phyloP scores from a whole-genome alignment of 2,888 invertebrate species.

The Campopleginae sp. region DNA sequence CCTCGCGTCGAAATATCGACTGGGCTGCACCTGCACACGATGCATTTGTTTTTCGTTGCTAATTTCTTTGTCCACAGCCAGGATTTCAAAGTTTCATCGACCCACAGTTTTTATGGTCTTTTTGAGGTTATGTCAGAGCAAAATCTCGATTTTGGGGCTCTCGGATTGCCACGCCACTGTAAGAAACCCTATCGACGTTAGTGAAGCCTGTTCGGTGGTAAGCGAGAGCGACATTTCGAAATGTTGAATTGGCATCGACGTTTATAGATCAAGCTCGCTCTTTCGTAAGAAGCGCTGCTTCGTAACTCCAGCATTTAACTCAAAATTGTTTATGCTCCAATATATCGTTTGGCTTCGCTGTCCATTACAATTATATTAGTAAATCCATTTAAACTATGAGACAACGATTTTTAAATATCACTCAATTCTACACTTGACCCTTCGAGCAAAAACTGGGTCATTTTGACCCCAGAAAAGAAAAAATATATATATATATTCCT shows the following conservation, averaged over 20 bases:
- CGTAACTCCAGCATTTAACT: slow-evolving; percentile 27
- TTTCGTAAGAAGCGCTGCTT: slow-evolving; percentile 51
- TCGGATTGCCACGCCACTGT: slow-evolving; percentile 67
- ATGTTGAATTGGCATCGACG: slow-evolving; percentile 76
- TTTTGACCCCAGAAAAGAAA: too few relatives aligned
- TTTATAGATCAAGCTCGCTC: slow-evolving; percentile 72
- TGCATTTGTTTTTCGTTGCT: not conserved
- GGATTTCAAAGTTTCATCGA: not conserved
- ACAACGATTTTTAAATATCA: not conserved
- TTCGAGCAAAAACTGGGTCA: not conserved
- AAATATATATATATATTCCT: too few relatives aligned
- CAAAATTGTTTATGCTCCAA: not conserved
- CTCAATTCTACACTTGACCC: not conserved
- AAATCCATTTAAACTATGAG: not conserved
- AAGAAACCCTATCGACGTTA: slow-evolving; percentile 75
- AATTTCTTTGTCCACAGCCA: not conserved
- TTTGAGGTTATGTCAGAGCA: too few relatives aligned
- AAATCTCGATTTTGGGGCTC: not conserved
- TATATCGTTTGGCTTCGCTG: not conserved
- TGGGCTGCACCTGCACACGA: not conserved
- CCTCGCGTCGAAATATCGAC: not conserved
- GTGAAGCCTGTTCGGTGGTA: slow-evolving; percentile 77
- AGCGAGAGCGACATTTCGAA: slow-evolving; percentile 73
- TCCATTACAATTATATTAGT: slow-evolving; percentile 4
- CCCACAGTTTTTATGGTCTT: too few relatives aligned